Percentiles rank a stretch among this genome's conserved stretches.
phyloP scores from a whole-genome alignment of 2,888 invertebrate species.

The Mythimna lalbum region DNA sequence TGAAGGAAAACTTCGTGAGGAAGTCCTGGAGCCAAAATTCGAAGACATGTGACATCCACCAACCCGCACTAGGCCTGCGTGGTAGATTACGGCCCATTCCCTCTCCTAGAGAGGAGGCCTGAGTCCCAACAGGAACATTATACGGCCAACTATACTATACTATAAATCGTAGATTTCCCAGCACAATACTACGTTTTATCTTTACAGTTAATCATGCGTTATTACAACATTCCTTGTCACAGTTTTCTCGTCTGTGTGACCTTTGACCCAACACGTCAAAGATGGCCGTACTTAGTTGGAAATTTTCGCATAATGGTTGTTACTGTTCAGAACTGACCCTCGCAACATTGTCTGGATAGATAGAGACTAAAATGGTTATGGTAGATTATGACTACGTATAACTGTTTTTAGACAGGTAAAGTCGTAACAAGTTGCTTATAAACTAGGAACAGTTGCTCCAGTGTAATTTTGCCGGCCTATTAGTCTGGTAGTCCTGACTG shows the following conservation, averaged over 20 bases:
- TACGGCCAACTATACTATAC: too few species aligned
- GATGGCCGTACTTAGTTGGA: background rate
- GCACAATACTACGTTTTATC: background rate
- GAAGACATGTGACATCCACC: too few species aligned
- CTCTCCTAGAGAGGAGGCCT: too few species aligned
- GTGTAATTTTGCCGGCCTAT: too few species aligned
- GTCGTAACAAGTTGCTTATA: background rate
- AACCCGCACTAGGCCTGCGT: too few species aligned
- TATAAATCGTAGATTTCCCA: background rate
- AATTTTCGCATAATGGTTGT: conserved; percentile 5
- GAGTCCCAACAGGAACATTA: too few species aligned
- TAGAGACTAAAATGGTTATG: background rate
- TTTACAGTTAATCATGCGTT: background rate
- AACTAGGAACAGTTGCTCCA: background rate
- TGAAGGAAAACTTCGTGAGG: too few species aligned
- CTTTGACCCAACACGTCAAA: conserved; percentile 44
- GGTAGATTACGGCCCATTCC: too few species aligned
- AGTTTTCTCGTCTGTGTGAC: conserved; percentile 42
- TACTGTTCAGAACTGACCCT: conserved; percentile 36
- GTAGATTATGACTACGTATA: too few species aligned
- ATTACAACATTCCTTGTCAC: conserved; percentile 39
- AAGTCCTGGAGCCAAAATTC: too few species aligned
- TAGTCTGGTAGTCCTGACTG: too few species aligned
- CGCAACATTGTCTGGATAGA: background rate
- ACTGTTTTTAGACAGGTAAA: too few species aligned